Conservation (phyloP, 2,797 vertebrate genomes). For the Vipera ursinii region DNA sequence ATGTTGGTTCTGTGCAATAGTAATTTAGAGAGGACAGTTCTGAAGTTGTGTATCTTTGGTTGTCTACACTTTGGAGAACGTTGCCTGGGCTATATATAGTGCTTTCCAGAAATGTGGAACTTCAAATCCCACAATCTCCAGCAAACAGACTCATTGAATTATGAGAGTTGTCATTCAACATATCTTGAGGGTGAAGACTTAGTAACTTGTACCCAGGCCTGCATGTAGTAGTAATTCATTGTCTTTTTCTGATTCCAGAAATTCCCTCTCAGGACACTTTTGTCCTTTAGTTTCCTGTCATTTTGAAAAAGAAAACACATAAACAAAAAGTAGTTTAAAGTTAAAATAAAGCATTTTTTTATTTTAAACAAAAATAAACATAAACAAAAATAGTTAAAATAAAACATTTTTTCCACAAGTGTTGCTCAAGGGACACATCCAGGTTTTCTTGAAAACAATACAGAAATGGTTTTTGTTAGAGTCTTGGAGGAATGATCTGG, state of each 20-base stretch:
- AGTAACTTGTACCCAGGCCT: background rate
- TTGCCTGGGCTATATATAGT: background rate
- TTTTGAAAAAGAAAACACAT: background rate
- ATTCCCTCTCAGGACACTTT: background rate
- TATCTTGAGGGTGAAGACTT: background rate
- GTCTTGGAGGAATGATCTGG: background rate
- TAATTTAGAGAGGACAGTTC: background rate
- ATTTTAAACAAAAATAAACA: background rate
- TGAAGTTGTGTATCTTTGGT: background rate
- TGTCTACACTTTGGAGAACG: background rate
- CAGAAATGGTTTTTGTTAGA: background rate
- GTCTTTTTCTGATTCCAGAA: background rate
- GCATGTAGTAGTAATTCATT: background rate
- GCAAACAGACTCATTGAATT: background rate
- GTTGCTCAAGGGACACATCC: background rate
- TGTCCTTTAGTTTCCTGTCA: background rate
- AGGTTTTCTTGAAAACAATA: background rate
- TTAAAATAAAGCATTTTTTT: background rate
- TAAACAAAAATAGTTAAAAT: background rate
- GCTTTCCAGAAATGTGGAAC: background rate
- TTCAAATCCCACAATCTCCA: background rate
- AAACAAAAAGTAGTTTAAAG: background rate
- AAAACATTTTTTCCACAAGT: background rate
- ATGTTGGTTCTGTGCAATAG: background rate
- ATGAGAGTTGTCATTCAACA: background rate